Conservation (phyloP, 2,797 vertebrate genomes). For the Dicrostonyx torquatus region DNA sequence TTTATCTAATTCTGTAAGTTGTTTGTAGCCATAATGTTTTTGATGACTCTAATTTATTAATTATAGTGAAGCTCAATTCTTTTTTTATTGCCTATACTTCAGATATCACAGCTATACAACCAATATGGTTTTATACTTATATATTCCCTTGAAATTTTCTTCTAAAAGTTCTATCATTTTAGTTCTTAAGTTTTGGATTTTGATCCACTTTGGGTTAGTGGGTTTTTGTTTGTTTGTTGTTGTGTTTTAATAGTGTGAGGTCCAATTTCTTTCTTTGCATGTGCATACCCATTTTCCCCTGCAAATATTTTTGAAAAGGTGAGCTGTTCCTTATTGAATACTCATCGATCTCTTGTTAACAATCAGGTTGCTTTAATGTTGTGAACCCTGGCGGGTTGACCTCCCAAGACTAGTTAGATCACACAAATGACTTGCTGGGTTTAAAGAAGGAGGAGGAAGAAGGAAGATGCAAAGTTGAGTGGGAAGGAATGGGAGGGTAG, state of each 20-base stretch:
- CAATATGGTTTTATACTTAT: neutral
- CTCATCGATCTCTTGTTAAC: neutral
- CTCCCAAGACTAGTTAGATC: neutral
- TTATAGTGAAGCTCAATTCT: neutral
- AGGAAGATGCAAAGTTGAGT: neutral
- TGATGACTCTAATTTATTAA: neutral
- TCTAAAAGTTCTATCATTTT: conserved; percentile 22
- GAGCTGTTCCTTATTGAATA: neutral
- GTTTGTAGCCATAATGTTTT: neutral
- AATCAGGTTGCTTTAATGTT: neutral
- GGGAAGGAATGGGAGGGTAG: neutral
- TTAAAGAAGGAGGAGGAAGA: neutral
- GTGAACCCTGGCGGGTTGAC: neutral
- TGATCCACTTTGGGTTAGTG: neutral
- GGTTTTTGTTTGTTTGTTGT: neutral
- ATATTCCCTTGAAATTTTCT: neutral
- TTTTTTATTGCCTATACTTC: conserved; percentile 28
- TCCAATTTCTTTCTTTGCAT: neutral
- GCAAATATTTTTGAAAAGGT: neutral
- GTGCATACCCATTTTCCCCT: neutral
- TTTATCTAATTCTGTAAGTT: conserved; percentile 15
- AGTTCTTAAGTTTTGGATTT: neutral
- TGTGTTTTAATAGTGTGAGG: neutral
- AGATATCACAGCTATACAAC: neutral
- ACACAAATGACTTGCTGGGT: neutral